A percentile compares a stretch with the other conserved stretches of the same genome.
phyloP scores from a whole-genome alignment of 2,797 vertebrate genomes.

The Xiphophorus birchmanni region DNA sequence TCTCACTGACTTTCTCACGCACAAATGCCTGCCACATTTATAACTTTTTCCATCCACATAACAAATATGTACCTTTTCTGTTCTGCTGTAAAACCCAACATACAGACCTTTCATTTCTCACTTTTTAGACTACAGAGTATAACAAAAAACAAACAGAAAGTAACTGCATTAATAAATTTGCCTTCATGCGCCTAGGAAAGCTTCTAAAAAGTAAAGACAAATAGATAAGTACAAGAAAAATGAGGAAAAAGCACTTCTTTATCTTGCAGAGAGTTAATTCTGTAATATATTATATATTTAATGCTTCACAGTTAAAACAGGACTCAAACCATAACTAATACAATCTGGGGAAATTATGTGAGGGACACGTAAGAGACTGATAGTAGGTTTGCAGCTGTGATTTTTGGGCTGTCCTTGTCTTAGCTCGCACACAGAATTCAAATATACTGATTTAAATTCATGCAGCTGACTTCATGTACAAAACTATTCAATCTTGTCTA shows the following conservation, averaged over 20 bases:
- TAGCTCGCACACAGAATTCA: constrained; percentile 32
- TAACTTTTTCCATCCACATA: background rate
- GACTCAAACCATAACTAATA: constrained; percentile 1
- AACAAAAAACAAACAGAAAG: constrained; percentile 4
- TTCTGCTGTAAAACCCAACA: background rate
- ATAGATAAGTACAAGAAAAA: constrained; percentile 13
- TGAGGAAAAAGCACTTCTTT: background rate
- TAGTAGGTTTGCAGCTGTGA: constrained; percentile 23
- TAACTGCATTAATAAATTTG: constrained; percentile 47
- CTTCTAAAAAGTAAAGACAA: constrained; percentile 12
- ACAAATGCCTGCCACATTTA: background rate
- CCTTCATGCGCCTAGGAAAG: constrained; percentile 26
- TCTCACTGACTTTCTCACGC: background rate
- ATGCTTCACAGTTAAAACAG: constrained; percentile 22
- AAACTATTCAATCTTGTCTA: constrained; percentile 55
- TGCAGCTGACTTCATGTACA: constrained; percentile 38
- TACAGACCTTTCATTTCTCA: background rate
- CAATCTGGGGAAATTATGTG: constrained; percentile 36
- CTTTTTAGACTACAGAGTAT: background rate
- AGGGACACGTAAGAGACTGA: constrained; percentile 18
- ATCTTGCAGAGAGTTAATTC: constrained; percentile 3
- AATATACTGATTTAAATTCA: constrained; percentile 46
- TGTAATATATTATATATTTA: constrained; percentile 28
- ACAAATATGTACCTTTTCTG: background rate
- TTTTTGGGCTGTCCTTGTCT: constrained; percentile 16